Evolutionary conservation across 2,797 vertebrate genomes (phyloP).

Genomic region (Falco cherrug): DNA sequence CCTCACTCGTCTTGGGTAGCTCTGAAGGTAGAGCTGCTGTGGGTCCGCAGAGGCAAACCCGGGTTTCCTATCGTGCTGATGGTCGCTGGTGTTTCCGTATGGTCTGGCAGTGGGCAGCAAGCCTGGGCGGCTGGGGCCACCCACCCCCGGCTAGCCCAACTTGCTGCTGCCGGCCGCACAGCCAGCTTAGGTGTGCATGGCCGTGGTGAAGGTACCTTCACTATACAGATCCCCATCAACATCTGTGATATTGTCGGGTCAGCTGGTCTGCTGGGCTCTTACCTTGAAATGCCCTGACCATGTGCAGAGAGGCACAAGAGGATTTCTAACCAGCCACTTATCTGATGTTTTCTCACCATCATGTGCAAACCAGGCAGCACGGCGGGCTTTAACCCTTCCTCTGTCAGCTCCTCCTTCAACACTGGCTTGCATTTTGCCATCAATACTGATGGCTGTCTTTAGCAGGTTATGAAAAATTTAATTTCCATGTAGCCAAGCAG

Average conservation of each 20-base stretch:
- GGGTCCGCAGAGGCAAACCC: not conserved
- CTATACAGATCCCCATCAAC: rapidly evolving
- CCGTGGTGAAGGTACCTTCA: rapidly evolving
- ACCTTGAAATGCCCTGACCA: not conserved
- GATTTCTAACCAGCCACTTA: not conserved
- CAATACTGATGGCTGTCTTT: not conserved
- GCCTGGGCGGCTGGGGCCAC: not conserved
- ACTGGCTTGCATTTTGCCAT: not conserved
- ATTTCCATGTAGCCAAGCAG: not conserved
- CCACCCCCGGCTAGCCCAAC: not conserved
- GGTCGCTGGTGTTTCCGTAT: not conserved
- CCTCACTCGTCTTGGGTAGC: not conserved
- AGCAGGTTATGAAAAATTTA: not conserved
- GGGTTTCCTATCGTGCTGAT: rapidly evolving
- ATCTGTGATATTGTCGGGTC: rapidly evolving
- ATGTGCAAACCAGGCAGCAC: not conserved
- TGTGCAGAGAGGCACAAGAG: not conserved
- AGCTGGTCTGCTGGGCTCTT: not conserved
- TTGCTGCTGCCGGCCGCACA: not conserved
- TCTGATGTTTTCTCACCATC: not conserved
- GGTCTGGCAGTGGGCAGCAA: not conserved
- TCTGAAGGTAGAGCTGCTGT: not conserved
- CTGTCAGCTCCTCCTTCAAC: not conserved
- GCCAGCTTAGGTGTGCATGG: too few relatives aligned
- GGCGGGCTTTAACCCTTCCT: not conserved